Base-by-base conservation (phyloP, 2,113 vertebrate species). In the Myotis brandtii region DNA sequence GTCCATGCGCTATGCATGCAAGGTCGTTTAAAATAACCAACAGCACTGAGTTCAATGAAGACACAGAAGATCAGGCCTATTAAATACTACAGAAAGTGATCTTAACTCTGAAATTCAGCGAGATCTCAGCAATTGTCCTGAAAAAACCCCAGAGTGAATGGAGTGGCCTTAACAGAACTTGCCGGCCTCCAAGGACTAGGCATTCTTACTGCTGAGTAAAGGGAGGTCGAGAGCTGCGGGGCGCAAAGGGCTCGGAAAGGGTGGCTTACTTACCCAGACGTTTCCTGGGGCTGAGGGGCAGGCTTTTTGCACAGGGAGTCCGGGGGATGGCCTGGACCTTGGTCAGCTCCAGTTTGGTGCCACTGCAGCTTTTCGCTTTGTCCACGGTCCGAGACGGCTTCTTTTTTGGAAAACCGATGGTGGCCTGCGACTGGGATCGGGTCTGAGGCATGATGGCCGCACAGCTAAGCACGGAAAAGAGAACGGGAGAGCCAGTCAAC, bases 261-360 rank as follows among this genome's bases (percentile, higher is more conserved):
- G 59, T 7, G 48, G 6, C 98, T 98, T 95, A 99, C 98, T 98
- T 95, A 99, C 99, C 99, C 76, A 99, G 98, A 43, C 99, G 99
- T 87, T 99, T 99, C 2, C 99, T 97, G 43, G 99, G 99, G 92
- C 99, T 99, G 73, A 99, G 98, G 0, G 99, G 99, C 30, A 99
- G 97, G 9, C 50, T 62, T 27, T 95, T 37, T 6, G 34, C 56
- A 40, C 14, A 0, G 7, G 62, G 16, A 77, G 95, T 20, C 21
- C n/a, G 27, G 0, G 80, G 37, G 12, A 34, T 3, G 43, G 59
- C 37, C 50, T 37, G 69, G 46, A 23, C 27, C 40, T 76, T 72
- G 46, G 79, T 70, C 16, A 32, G 37, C 46, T 86, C 79, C 86
- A 32, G 32, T 87, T 54, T 72, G 66, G 75, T 21, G 12, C 89